Evolutionary conservation across 2,113 vertebrate species (phyloP), one percentile per base, ranked within the genome.

Genomic region (Atractosteus spatula): DNA sequence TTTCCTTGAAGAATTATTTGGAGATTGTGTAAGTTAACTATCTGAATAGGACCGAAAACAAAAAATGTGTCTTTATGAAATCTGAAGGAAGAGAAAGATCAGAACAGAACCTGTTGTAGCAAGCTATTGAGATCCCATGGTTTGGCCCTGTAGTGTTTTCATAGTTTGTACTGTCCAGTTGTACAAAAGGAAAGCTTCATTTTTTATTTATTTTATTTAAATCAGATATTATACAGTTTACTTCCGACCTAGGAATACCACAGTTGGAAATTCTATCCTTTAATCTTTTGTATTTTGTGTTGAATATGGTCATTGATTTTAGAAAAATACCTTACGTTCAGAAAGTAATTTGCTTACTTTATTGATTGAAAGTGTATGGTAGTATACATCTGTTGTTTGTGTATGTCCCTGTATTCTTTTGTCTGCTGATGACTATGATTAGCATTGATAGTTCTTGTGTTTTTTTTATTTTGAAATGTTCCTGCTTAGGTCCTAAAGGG

Each of bases 401-500:
- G 2, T 13, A 59, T 59, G 57, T 59, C 57, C 57, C 11, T 14
- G 57, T n/a, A 3, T 13, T 13, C 5, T 12, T 59, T 4, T 59
- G 56, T 13, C 3, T 59, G 56, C 47, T 0, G 5, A 5, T 51
- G 47, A 7, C 5, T 51, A 10, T 51, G 2, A 51, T 51, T 5
- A 7, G 5, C 47, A 51, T 51, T 51, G 47, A 51, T 51, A 51
- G 47, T 51, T 51, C 3, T 59, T 59, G 57, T 8, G 11, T 59
- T 59, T 43, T 66, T 43, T 51, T 44, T 29, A 6, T 41, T 66
- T 14, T 4, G 7, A 66, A 2, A 66, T 81, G 42, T 74, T 29
- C 29, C 6, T 70, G 72, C 85, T 69, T 83, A 99, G 97, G 97
- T 99, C 75, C 85, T 99, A 81, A 99, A 99, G 91, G 97, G 97